Base-by-base conservation (phyloP, 2,888 invertebrate genomes). In the Myopa testacea region DNA sequence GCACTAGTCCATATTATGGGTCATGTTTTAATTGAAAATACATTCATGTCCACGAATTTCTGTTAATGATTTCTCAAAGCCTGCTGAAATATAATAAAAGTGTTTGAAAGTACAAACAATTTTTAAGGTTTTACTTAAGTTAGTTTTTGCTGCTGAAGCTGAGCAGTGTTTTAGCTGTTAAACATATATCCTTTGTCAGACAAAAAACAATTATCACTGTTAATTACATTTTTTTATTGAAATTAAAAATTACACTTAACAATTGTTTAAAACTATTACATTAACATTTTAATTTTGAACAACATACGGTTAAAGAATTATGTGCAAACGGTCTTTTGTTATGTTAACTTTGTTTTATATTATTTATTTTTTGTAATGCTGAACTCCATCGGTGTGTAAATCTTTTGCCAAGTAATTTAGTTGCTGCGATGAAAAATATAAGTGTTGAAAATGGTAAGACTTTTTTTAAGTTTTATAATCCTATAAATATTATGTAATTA, bases 371-470 rank as follows among this genome's bases (percentile, higher is more conserved):
- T 71, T 71, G 68, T 19, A 82, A 84, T 85, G 85, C 86, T 85
- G 84, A 85, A 84, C 84, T 86, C 86, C 85, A 86, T 83, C 85
- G 83, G 83, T 82, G 85, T 81, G 81, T 84, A 81, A 83, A 84
- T 82, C 83, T 84, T 85, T 84, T 83, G 83, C 82, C 84, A 84
- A 76, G 83, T 83, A 84, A 84, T 82, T 84, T 85, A 86, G 82
- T 86, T 83, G 84, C 86, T 86, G 86, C 84, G 85, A 84, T 86
- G 82, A 83, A 85, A 84, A 84, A 85, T 81, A 79, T 76, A 78
- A 81, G 58, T 65, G 74, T 81, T 80, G 81, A 86, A 86, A 37
- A 45, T 45, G 45, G 80, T 65, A 38, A 65, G 37, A 65, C 8
- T 26, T 62, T 55, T 26, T 62, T 4, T 16, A 55, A 16, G 55